A percentile compares a stretch with the other conserved stretches of the same genome.
Conservation (phyloP, 2,888 invertebrate genomes). For the Euzetes globulus region DNA sequence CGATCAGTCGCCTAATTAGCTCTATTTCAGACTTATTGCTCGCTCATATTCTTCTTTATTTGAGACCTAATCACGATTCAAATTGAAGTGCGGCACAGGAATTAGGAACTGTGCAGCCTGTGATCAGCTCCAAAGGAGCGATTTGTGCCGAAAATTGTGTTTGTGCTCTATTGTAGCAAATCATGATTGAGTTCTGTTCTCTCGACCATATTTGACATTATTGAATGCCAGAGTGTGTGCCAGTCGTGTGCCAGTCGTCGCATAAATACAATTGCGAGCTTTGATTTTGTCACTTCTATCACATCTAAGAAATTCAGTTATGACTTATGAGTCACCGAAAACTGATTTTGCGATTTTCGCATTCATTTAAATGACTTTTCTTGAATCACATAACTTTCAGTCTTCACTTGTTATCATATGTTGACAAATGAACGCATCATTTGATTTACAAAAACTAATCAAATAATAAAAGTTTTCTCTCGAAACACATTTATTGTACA, state of each 20-base stretch:
- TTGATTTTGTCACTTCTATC: constrained; percentile 17
- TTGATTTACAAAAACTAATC: too few relatives aligned
- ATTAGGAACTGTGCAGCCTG: background rate
- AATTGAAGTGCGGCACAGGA: background rate
- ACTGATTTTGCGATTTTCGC: background rate
- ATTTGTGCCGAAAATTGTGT: constrained; percentile 15
- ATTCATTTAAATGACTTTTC: background rate
- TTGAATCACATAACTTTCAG: background rate
- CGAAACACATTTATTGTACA: too few relatives aligned
- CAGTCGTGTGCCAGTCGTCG: background rate
- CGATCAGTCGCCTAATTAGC: constrained; percentile 4
- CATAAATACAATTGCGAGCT: background rate
- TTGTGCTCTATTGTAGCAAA: background rate
- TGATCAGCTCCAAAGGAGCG: background rate
- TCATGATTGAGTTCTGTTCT: constrained; percentile 10
- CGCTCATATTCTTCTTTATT: background rate
- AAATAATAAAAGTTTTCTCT: too few relatives aligned
- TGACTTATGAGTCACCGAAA: background rate
- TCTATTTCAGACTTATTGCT: background rate
- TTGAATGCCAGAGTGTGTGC: constrained; percentile 12
- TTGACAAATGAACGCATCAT: too few relatives aligned
- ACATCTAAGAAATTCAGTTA: background rate
- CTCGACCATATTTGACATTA: constrained; percentile 17
- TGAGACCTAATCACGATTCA: background rate
- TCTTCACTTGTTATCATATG: too few relatives aligned